Conservation (phyloP, 2,797 vertebrate genomes). For the Pteronotus mesoamericanus region DNA sequence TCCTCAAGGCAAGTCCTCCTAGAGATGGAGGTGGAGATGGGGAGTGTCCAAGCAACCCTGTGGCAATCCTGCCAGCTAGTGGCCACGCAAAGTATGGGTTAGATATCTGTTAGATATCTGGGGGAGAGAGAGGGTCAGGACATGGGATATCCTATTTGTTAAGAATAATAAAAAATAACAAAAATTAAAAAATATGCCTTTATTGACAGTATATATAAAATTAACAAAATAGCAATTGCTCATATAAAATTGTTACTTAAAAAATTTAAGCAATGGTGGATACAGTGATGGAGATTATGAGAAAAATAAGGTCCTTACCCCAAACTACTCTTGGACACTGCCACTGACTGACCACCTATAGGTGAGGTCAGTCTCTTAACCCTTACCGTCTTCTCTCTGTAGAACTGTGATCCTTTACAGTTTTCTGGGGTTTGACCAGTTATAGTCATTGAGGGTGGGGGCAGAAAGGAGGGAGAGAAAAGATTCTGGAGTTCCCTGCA, state of each 20-base stretch:
- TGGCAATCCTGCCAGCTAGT: constrained; percentile 63
- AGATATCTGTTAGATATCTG: no score
- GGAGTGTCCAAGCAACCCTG: not conserved
- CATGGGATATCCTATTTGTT: not conserved
- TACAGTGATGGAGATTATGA: not conserved
- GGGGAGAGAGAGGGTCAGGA: not conserved
- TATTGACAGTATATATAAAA: not conserved
- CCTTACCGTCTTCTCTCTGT: not conserved
- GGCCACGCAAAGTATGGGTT: constrained; percentile 7
- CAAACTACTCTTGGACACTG: not conserved
- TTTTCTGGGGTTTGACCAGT: not conserved
- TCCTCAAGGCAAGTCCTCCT: not conserved
- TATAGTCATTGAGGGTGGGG: not conserved
- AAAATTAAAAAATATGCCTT: not conserved
- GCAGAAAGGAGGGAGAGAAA: not conserved
- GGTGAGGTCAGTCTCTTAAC: not conserved
- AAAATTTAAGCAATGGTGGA: not conserved
- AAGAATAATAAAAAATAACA: not conserved
- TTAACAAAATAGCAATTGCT: not conserved
- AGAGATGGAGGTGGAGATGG: not conserved
- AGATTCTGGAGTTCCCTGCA: not conserved
- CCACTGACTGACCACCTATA: not conserved
- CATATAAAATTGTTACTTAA: not conserved
- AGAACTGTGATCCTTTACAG: not conserved
- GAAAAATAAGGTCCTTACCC: not conserved